phyloP scores from a whole-genome alignment of 2,797 vertebrate genomes.

The Podarcis siculus region DNA sequence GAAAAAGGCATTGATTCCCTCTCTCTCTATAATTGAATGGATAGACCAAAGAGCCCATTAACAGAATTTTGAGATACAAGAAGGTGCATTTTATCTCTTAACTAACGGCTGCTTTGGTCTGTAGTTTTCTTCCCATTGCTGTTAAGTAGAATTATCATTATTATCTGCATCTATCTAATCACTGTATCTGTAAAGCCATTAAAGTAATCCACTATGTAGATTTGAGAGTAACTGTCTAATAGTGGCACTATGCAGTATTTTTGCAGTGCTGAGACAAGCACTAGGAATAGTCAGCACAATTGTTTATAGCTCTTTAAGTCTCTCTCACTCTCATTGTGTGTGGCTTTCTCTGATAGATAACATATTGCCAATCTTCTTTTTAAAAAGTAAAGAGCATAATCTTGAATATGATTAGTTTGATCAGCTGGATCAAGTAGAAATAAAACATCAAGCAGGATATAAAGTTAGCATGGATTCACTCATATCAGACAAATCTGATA shows the following conservation, averaged over 20 bases:
- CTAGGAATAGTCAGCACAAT: background rate
- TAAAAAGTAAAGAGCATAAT: background rate
- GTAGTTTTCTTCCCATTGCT: conserved; percentile 13
- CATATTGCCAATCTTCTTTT: background rate
- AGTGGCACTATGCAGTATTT: background rate
- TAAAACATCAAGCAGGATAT: background rate
- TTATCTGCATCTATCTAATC: background rate
- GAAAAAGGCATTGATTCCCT: background rate
- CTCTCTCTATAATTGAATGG: conserved; percentile 26
- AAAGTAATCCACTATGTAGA: background rate
- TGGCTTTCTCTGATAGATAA: background rate
- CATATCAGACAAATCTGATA: background rate
- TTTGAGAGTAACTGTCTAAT: background rate
- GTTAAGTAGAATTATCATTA: conserved; percentile 23
- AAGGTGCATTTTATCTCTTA: conserved; percentile 1
- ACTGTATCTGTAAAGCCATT: conserved; percentile 23
- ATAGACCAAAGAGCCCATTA: conserved; percentile 14
- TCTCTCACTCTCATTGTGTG: background rate
- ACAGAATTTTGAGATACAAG: conserved; percentile 9
- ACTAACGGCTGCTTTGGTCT: conserved; percentile 14
- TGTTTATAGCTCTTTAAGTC: background rate
- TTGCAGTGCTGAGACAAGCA: background rate
- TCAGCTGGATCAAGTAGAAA: background rate
- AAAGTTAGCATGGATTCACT: background rate
- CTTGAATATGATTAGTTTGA: background rate